Conservation (phyloP, 2,113 vertebrate species). For the Toxostoma redivivum region DNA sequence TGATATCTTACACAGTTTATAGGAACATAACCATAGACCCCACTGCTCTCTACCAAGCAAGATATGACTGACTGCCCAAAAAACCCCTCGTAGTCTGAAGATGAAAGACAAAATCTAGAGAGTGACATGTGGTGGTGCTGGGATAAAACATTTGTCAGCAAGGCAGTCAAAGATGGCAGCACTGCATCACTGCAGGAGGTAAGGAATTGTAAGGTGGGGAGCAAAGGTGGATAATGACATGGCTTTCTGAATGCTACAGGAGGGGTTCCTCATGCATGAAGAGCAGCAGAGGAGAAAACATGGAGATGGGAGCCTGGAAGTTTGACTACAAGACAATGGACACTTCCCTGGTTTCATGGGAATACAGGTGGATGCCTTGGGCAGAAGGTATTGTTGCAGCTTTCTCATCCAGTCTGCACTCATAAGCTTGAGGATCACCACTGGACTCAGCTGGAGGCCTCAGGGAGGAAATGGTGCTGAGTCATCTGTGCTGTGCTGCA, state of each 20-base stretch:
- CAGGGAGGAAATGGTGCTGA: not conserved
- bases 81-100: not conserved
- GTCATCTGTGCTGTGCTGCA: not conserved
- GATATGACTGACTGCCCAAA: not conserved
- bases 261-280: not conserved
- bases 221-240: not conserved
- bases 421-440: not conserved
- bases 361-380: not conserved
- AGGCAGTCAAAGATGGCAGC: not conserved
- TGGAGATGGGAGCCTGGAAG: not conserved
- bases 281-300: not conserved
- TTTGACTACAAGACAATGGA: not conserved
- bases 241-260: not conserved
- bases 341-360: not conserved
- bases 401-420: not conserved
- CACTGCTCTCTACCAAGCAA: not conserved
- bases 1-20: not conserved
- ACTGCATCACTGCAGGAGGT: not conserved
- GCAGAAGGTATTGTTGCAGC: not conserved
- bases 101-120: not conserved
- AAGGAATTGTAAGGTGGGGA: not conserved
- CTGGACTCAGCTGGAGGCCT: not conserved
- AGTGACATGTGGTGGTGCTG: not conserved
- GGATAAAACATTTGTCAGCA: not conserved
- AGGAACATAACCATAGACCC: not conserved